These are phyloP conservation scores for Lithophane semibrunnea DNA, from an alignment of 2,888 invertebrate species.

Conservation along the genomic window DNA sequence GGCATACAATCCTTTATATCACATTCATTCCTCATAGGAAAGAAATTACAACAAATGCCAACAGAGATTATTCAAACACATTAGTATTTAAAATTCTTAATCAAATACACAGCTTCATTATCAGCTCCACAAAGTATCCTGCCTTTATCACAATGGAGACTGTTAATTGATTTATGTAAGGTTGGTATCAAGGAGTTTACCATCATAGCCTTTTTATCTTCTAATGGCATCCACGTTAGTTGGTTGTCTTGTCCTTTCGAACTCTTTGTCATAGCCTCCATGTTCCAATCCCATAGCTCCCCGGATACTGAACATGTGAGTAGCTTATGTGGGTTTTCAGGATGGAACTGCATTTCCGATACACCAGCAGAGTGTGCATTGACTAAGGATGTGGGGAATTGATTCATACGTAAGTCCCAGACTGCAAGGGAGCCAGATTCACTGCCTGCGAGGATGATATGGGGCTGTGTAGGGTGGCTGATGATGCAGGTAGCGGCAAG, in stretches of 20 bases:
- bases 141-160: constrained; percentile 94
- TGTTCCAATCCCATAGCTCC: constrained; percentile 97
- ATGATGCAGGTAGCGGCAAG: constrained; percentile 94
- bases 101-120: constrained; percentile 96
- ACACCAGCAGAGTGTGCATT: constrained; percentile 94
- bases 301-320: constrained; percentile 95
- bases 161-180: constrained; percentile 95
- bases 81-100: constrained; percentile 91
- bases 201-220: constrained; percentile 92
- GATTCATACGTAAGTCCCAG: constrained; percentile 97
- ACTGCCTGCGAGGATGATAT: constrained; percentile 95
- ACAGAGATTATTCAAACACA: constrained; percentile 4
- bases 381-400: constrained; percentile 95
- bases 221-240: constrained; percentile 92
- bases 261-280: constrained; percentile 88
- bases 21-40: constrained; percentile 1
- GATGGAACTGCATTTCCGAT: constrained; percentile 97
- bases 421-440: constrained; percentile 96
- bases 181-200: constrained; percentile 94
- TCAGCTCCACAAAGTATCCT: constrained; percentile 96
- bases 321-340: constrained; percentile 95
- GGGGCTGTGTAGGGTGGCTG: constrained; percentile 96
- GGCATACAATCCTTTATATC: not conserved
- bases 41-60: not conserved
- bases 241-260: constrained; percentile 81